A percentile compares a stretch with the other conserved stretches of the same genome.
phyloP scores from a whole-genome alignment of 1,140 invertebrate genomes.

The Drosophila sproati region DNA sequence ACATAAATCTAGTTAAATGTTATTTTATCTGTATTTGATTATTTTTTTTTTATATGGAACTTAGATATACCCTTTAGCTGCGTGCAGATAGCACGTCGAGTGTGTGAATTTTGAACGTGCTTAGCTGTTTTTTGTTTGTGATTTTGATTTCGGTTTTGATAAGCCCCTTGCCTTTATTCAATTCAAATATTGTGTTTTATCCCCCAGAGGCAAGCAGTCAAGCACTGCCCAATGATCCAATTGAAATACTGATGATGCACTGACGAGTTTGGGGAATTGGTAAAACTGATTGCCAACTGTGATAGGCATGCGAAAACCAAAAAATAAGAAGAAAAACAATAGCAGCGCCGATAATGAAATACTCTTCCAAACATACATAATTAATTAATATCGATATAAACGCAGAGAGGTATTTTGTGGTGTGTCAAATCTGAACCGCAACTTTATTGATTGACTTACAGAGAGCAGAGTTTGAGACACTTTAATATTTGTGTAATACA shows the following conservation, averaged over 20 bases:
- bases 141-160: neutral
- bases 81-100: neutral
- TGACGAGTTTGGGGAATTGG: neutral
- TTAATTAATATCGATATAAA: too few species aligned
- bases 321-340: neutral
- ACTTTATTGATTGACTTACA: too few species aligned
- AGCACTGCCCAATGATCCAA: slow-evolving; percentile 7
- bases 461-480: too few species aligned
- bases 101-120: neutral
- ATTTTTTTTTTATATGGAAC: too few species aligned
- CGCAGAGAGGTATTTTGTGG: too few species aligned
- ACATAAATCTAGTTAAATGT: too few species aligned
- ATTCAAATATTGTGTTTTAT: slow-evolving; percentile 21
- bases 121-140: neutral
- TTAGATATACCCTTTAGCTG: too few species aligned
- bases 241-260: neutral
- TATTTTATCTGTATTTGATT: too few species aligned
- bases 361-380: neutral
- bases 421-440: too few species aligned
- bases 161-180: slow-evolving; percentile 17
- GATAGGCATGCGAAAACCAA: slow-evolving; percentile 4
- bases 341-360: neutral
- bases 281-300: slow-evolving; percentile 2
- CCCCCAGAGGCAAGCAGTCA: slow-evolving; percentile 6
- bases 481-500: too few species aligned